Evolutionary conservation across 2,888 invertebrate species (phyloP), one percentile per base, ranked within the genome.

Genomic region (Caenorhabditis sp.): DNA sequence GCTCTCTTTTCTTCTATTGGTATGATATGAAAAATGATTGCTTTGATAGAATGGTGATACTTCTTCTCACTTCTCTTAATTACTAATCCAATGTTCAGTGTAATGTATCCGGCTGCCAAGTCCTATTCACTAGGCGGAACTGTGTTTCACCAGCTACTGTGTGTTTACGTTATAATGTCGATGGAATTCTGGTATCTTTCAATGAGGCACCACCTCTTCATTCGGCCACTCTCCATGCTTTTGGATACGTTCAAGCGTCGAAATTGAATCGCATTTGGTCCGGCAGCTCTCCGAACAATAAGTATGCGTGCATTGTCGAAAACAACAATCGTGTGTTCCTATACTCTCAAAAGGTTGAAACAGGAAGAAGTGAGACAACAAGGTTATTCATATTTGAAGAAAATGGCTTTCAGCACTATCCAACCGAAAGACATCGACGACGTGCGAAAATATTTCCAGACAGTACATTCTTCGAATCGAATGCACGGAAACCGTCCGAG

Each of bases 161-260:
- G 11, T 85, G 84, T 15, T 69, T 84, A 5, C 77, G 88, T 18
- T 67, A 83, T 35, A 86, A 88, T 50, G 82, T 81, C 18, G 87
- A 88, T 50, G 86, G 83, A 0, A 60, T 88, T 40, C 35, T 88
- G 4, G 85, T 88, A 87, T 55, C 68, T 1, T 65, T 87, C 15
- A 56, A 72, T 20, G 60, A 67, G 11, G 51, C 70, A n/a, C 13
- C 55, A 3, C 78, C 71, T 9, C 8, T 28, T 9, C 82, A 82
- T 55, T 18, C 44, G 47, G 62, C 70, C 28, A 88, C 88, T 18
- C 69, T 88, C 11, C 67, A 85, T 22, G 88, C 88, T 0, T 88
- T 88, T 56, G 88, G 87, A 32, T 88, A 85, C 40, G 83, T 88
- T 51, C 88, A 88, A 69, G 87, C 74, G 2, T 85, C 85, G 44